Percentiles rank a stretch among this genome's conserved stretches.
Evolutionary conservation across 2,797 vertebrate genomes (phyloP).

Genomic region (Lophotriccus pileatus): DNA sequence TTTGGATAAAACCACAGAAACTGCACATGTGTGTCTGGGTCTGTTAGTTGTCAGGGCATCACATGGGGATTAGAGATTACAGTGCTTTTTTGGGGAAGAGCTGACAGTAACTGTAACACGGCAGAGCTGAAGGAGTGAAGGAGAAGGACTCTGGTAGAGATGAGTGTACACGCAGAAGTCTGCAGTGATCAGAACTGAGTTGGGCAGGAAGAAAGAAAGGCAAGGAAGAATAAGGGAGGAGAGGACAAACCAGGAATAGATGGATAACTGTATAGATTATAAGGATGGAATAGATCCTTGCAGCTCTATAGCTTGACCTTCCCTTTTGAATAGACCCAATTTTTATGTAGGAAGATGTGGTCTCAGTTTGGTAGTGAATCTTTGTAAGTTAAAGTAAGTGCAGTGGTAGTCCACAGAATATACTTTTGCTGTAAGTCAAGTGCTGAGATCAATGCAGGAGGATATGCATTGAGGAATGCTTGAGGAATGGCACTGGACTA

Average conservation of each 20-base stretch:
- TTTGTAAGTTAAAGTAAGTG: neutral
- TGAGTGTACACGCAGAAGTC: fast-evolving
- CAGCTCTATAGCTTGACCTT: neutral
- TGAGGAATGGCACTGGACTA: neutral
- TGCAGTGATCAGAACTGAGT: neutral
- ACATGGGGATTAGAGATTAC: neutral
- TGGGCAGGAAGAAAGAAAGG: neutral
- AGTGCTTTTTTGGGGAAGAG: neutral
- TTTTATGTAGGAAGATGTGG: neutral
- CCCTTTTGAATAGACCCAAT: neutral
- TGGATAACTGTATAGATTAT: neutral
- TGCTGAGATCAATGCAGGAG: neutral
- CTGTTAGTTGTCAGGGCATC: conserved; percentile 1
- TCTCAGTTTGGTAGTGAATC: neutral
- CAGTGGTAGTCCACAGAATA: neutral
- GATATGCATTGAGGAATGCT: neutral
- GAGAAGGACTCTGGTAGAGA: neutral
- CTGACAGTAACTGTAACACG: neutral
- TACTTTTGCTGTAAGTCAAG: neutral
- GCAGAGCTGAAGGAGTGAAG: neutral
- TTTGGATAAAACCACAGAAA: neutral
- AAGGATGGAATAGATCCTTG: neutral
- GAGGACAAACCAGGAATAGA: neutral
- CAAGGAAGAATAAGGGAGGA: neutral
- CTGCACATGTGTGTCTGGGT: neutral